A percentile compares a stretch with the other conserved stretches of the same genome.
phyloP scores from a whole-genome alignment of 2,797 vertebrate genomes.

The Dromococcyx pavoninus region DNA sequence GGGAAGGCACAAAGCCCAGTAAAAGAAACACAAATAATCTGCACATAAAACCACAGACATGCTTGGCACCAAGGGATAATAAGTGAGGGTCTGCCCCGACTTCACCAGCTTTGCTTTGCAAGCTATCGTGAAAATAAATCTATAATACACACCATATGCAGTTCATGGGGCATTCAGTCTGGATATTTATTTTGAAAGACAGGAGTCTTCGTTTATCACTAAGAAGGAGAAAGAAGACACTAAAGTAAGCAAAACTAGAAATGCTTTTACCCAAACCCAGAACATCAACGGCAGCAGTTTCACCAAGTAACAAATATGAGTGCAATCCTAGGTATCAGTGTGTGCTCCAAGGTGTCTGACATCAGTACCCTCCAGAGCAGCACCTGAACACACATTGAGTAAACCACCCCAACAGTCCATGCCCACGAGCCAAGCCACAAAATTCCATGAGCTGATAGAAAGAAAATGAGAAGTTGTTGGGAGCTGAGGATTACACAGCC shows the following conservation, averaged over 20 bases:
- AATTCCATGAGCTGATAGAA: neutral
- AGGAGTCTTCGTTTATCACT: neutral
- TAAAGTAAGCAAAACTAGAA: neutral
- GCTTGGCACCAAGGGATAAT: neutral
- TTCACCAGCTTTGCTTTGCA: conserved; percentile 8
- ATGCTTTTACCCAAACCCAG: neutral
- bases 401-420: rapidly evolving
- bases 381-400: rapidly evolving
- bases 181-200: conserved; percentile 19
- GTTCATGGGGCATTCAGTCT: neutral
- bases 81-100: neutral
- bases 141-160: neutral
- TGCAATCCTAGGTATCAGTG: neutral
- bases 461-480: neutral
- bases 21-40: neutral
- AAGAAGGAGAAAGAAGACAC: neutral
- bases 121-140: neutral
- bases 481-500: neutral
- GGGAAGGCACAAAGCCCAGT: neutral
- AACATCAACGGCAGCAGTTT: neutral
- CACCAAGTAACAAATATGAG: neutral
- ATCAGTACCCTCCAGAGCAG: neutral
- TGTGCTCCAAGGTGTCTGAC: neutral
- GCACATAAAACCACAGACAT: neutral
- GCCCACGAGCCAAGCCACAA: neutral